Conservation (phyloP, 2,113 vertebrate genomes). For the Myotis lucifugus region DNA sequence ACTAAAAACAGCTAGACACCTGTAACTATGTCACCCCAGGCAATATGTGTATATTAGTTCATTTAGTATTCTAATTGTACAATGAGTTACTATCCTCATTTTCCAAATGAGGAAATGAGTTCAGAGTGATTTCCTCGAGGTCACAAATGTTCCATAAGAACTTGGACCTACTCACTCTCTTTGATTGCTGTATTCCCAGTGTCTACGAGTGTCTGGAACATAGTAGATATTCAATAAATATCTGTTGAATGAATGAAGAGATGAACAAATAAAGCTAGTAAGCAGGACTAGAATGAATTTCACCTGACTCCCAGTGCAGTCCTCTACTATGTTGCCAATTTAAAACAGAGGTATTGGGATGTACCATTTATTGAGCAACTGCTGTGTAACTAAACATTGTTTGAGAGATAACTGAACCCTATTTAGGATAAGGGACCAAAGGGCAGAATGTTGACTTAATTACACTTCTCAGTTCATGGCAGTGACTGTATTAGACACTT, state of each 20-base stretch:
- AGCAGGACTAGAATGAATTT: slow-evolving; percentile 37
- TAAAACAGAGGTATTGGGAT: slow-evolving; percentile 51
- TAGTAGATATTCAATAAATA: not conserved
- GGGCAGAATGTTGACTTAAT: slow-evolving; percentile 1
- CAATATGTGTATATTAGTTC: not conserved
- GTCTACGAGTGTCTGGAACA: slow-evolving; percentile 15
- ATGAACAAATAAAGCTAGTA: slow-evolving; percentile 35
- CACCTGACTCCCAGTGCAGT: slow-evolving; percentile 20
- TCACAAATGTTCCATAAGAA: slow-evolving; percentile 25
- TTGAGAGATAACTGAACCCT: not conserved
- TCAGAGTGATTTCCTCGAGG: slow-evolving; percentile 37
- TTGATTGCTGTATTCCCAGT: not conserved
- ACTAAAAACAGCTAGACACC: slow-evolving; percentile 9
- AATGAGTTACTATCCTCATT: slow-evolving; percentile 6
- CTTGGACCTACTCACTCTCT: slow-evolving; percentile 5
- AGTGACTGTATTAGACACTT: not conserved
- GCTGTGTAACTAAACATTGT: not conserved
- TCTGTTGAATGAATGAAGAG: not conserved
- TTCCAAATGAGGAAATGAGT: slow-evolving; percentile 28
- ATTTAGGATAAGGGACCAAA: not conserved
- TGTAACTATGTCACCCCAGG: not conserved
- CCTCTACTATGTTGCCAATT: slow-evolving; percentile 1
- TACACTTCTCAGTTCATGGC: slow-evolving; percentile 18
- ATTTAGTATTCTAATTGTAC: slow-evolving; percentile 28
- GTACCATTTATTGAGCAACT: slow-evolving; percentile 46